Conservation (phyloP, 2,797 vertebrate species). For the Telmatherina bonti region DNA sequence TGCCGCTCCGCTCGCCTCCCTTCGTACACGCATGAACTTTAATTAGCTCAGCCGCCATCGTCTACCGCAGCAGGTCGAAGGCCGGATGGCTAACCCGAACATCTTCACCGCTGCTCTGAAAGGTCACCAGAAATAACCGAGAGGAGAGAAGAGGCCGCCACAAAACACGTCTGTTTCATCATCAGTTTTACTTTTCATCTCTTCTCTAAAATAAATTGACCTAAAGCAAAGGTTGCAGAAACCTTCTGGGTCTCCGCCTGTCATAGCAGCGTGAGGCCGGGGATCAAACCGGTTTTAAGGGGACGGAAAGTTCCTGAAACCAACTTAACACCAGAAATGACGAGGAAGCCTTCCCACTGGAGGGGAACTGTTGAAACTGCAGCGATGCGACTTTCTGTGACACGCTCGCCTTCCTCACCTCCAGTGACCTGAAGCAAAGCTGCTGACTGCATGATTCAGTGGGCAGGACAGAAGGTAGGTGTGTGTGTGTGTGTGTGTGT, state of each 20-base stretch:
- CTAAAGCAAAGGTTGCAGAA: too few species aligned
- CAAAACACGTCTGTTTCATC: background rate
- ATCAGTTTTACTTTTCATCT: too few species aligned
- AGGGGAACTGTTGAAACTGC: conserved; percentile 32
- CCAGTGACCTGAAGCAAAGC: conserved; percentile 52
- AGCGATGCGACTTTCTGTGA: conserved; percentile 19
- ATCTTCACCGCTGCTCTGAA: background rate
- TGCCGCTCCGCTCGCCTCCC: background rate
- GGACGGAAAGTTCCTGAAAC: background rate
- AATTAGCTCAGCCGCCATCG: conserved; percentile 8
- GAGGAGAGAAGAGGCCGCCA: background rate
- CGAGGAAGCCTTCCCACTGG: background rate
- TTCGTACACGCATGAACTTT: background rate
- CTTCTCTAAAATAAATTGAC: too few species aligned
- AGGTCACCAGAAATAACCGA: background rate
- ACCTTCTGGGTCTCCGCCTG: too few species aligned
- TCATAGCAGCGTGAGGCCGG: too few species aligned
- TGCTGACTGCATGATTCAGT: conserved; percentile 66
- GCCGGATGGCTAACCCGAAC: background rate
- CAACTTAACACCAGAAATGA: background rate
- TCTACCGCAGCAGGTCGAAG: conserved; percentile 11
- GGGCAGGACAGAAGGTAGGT: conserved; percentile 49
- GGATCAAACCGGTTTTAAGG: too few species aligned
- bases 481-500: too few species aligned
- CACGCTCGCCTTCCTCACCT: conserved; percentile 35